Evolutionary conservation across 2,113 vertebrate genomes (phyloP).

Genomic region (Gnathonemus echidnorhynchus): DNA sequence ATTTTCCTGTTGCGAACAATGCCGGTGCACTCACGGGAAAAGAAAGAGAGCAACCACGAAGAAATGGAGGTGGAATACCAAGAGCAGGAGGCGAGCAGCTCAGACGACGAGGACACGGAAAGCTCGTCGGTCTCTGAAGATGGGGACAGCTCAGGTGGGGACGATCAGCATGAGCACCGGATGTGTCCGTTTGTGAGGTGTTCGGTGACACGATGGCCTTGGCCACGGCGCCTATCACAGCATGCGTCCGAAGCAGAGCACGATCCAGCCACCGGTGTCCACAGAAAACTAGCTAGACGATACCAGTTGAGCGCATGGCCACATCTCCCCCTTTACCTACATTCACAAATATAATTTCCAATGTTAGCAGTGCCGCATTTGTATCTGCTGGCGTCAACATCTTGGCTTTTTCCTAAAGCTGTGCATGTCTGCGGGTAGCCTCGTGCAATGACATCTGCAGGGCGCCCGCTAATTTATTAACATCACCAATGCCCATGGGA

Average conservation of each 20-base stretch:
- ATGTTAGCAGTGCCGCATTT: not conserved
- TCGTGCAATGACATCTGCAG: not conserved
- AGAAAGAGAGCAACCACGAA: constrained; percentile 85
- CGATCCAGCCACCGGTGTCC: not conserved
- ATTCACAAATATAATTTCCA: not conserved
- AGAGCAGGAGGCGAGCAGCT: constrained; percentile 86
- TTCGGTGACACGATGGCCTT: not conserved
- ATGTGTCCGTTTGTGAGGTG: not conserved
- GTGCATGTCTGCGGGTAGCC: not conserved
- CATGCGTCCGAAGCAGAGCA: not conserved
- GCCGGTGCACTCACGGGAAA: constrained; percentile 88
- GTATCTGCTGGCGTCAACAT: not conserved
- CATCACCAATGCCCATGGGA: not conserved
- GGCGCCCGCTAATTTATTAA: not conserved
- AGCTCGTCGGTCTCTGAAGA: constrained; percentile 90
- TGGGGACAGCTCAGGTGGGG: constrained; percentile 85
- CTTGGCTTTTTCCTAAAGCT: not conserved
- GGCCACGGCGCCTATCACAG: not conserved
- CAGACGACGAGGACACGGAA: constrained; percentile 90
- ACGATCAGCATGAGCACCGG: not conserved
- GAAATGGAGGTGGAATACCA: constrained; percentile 94
- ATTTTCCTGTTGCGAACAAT: constrained; percentile 44
- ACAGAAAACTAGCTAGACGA: not conserved
- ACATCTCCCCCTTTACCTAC: not conserved
- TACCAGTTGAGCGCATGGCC: not conserved